Percentiles rank a stretch among this genome's conserved stretches.
phyloP scores from a whole-genome alignment of 2,797 vertebrate species.

The Sciaenops ocellatus region DNA sequence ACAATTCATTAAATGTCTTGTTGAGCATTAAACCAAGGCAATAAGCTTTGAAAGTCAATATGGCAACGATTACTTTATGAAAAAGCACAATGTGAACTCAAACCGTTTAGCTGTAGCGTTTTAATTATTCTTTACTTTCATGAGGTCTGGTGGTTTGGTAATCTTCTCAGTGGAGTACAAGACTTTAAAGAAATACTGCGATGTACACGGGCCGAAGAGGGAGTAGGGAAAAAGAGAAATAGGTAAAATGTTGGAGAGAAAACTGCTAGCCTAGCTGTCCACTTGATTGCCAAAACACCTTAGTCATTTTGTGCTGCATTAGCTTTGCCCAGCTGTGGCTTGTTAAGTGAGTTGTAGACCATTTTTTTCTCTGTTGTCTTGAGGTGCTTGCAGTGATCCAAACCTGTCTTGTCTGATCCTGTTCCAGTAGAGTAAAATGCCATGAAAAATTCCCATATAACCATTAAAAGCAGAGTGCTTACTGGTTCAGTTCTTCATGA shows the following conservation, averaged over 20 bases:
- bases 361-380: conserved; percentile 51
- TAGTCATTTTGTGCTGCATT: conserved; percentile 49
- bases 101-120: conserved; percentile 60
- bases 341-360: conserved; percentile 51
- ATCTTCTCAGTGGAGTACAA: conserved; percentile 51
- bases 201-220: conserved; percentile 21
- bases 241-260: conserved; percentile 37
- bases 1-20: conserved; percentile 73
- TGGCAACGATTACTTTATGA: conserved; percentile 72
- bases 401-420: conserved; percentile 51
- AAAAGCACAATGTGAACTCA: conserved; percentile 62
- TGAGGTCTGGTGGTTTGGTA: conserved; percentile 75
- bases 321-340: conserved; percentile 60
- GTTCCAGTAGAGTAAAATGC: conserved; percentile 45
- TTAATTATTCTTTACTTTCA: conserved; percentile 76
- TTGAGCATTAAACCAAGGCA: conserved; percentile 66
- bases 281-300: conserved; percentile 66
- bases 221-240: conserved; percentile 36
- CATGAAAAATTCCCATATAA: conserved; percentile 38
- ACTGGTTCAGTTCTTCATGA: conserved; percentile 38
- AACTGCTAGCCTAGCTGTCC: conserved; percentile 49
- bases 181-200: conserved; percentile 43
- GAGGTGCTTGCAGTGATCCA: conserved; percentile 50
- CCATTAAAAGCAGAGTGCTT: conserved; percentile 20
- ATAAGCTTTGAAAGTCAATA: conserved; percentile 67